phyloP scores from a whole-genome alignment of 2,113 vertebrate species.

The Callocephalon fimbriatum region DNA sequence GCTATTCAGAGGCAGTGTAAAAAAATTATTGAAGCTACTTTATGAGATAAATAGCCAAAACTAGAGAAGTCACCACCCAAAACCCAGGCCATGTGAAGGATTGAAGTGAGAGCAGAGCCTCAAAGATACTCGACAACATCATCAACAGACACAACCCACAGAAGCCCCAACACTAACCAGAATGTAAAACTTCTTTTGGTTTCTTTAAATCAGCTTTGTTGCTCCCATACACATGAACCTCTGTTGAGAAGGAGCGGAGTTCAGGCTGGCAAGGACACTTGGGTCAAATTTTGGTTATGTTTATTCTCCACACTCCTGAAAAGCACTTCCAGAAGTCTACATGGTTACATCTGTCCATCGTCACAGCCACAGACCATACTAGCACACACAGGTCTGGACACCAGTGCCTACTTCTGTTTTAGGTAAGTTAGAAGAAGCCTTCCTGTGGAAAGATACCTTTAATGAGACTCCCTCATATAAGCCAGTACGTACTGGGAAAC shows the following conservation, averaged over 20 bases:
- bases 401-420: neutral
- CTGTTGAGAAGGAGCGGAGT: neutral
- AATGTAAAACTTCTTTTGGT: neutral
- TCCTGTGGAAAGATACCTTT: neutral
- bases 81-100: accelerated
- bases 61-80: neutral
- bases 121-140: neutral
- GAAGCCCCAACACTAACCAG: neutral
- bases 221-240: neutral
- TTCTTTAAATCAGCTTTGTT: neutral
- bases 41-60: neutral
- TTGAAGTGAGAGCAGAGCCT: neutral
- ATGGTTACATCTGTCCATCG: neutral
- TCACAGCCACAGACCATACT: neutral
- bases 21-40: neutral
- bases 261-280: neutral
- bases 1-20: neutral
- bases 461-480: neutral
- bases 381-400: neutral
- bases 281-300: neutral
- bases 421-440: neutral
- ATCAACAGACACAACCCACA: neutral
- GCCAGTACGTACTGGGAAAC: neutral
- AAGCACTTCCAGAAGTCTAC: neutral
- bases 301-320: neutral